Conservation (phyloP, 2,113 vertebrate genomes). For the Myotis yumanensis region DNA sequence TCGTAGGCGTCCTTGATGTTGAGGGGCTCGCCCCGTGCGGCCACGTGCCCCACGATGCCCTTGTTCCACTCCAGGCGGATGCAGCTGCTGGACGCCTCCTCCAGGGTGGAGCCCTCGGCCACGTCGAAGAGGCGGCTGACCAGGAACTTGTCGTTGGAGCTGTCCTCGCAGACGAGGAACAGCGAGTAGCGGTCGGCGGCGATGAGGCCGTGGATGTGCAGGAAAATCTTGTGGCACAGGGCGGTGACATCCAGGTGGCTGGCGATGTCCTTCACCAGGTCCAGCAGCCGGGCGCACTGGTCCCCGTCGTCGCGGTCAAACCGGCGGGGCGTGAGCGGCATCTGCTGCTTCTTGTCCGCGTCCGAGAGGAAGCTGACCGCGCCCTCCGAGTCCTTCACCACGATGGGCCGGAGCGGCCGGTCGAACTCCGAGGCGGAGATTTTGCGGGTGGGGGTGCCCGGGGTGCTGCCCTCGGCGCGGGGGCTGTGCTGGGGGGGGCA, state of each 20-base stretch:
- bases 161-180: conserved; percentile 97
- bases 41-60: conserved; percentile 98
- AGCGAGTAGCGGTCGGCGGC: conserved; percentile 96
- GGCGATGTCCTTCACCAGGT: conserved; percentile 97
- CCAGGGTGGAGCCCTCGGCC: conserved; percentile 95
- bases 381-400: conserved; percentile 95
- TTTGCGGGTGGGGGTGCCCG: conserved; percentile 91
- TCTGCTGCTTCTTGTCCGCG: conserved; percentile 89
- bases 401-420: conserved; percentile 94
- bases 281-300: conserved; percentile 93
- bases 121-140: conserved; percentile 96
- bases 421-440: conserved; percentile 99
- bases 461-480: conserved; percentile 79
- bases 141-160: conserved; percentile 96
- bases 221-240: conserved; percentile 97
- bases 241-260: conserved; percentile 96
- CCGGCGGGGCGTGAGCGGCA: conserved; percentile 85
- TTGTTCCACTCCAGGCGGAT: conserved; percentile 98
- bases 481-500: conserved; percentile 77
- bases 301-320: conserved; percentile 84
- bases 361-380: conserved; percentile 93
- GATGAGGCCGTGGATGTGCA: conserved; percentile 97
- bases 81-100: conserved; percentile 94
- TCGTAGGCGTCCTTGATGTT: conserved; percentile 98
- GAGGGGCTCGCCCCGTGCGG: conserved; percentile 92